Conservation (phyloP, 2,888 invertebrate species). For the Alsophila aescularia region DNA sequence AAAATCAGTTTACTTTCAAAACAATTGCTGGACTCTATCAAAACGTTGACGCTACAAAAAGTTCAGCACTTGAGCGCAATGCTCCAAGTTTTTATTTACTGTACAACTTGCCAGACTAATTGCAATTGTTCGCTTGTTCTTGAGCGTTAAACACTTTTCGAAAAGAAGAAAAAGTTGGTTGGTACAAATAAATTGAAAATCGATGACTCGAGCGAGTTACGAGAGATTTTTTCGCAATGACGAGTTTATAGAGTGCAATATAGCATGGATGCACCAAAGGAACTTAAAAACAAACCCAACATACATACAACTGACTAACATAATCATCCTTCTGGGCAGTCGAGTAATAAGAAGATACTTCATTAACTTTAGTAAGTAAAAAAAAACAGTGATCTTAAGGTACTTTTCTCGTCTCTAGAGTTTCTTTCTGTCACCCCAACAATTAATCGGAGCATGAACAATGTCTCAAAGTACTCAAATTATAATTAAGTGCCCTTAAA, state of each 20-base stretch:
- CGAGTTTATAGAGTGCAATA: too few species aligned
- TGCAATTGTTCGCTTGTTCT: conserved; percentile 33
- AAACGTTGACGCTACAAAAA: conserved; percentile 30
- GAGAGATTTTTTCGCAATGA: too few species aligned
- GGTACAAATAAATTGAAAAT: not conserved
- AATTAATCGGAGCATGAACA: conserved; percentile 20
- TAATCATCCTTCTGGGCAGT: too few species aligned
- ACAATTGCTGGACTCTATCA: conserved; percentile 32
- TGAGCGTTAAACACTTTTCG: conserved; percentile 7
- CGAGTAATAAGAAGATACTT: too few species aligned
- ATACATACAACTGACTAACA: not conserved
- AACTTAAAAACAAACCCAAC: too few species aligned
- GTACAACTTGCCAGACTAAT: conserved; percentile 35
- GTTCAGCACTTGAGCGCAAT: conserved; percentile 30
- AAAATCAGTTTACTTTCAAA: conserved; percentile 22
- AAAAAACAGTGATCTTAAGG: too few species aligned
- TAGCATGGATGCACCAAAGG: too few species aligned
- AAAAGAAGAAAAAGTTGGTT: conserved; percentile 6
- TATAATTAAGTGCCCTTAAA: conserved; percentile 34
- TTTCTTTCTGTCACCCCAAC: conserved; percentile 8
- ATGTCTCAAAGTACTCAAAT: conserved; percentile 25
- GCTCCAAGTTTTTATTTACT: conserved; percentile 36
- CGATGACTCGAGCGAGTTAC: not conserved
- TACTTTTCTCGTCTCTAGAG: not conserved
- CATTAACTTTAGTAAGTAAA: too few species aligned